These are phyloP conservation scores for Carcharodon carcharias DNA, from an alignment of 2,797 vertebrate species.

Conservation along the genomic window DNA sequence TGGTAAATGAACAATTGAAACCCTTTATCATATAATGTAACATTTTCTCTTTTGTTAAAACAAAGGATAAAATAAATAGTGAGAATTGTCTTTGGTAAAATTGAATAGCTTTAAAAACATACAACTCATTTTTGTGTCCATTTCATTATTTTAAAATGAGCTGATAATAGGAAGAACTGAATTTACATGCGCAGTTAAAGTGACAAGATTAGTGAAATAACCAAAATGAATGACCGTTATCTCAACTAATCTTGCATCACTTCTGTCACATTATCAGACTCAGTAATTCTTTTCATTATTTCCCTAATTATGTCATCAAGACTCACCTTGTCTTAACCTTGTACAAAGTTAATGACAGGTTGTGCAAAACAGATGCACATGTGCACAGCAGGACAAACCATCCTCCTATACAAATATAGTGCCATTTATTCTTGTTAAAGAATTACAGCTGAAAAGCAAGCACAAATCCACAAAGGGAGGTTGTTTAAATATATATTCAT, in stretches of 20 bases:
- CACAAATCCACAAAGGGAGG: neutral
- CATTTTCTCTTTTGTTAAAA: neutral
- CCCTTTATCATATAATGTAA: neutral
- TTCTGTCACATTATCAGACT: neutral
- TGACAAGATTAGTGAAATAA: slow-evolving; percentile 3
- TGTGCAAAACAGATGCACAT: neutral
- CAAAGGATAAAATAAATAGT: neutral
- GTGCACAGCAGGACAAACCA: neutral
- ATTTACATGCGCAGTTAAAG: neutral
- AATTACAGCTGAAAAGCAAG: neutral
- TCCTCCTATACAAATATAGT: neutral
- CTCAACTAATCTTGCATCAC: neutral
- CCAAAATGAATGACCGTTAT: neutral
- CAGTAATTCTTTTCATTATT: neutral
- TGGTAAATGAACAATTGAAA: neutral
- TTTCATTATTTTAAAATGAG: neutral
- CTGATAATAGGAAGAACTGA: neutral
- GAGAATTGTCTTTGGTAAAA: neutral
- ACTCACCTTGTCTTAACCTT: slow-evolving; percentile 16
- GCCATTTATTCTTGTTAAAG: neutral
- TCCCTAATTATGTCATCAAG: neutral
- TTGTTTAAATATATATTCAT: neutral
- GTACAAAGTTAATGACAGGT: neutral
- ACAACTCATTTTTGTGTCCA: neutral
- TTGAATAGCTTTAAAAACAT: neutral